Evolutionary conservation across 2,797 vertebrate species (phyloP), one percentile per base, ranked within the genome.

Genomic region (Neostethus bicornis): DNA sequence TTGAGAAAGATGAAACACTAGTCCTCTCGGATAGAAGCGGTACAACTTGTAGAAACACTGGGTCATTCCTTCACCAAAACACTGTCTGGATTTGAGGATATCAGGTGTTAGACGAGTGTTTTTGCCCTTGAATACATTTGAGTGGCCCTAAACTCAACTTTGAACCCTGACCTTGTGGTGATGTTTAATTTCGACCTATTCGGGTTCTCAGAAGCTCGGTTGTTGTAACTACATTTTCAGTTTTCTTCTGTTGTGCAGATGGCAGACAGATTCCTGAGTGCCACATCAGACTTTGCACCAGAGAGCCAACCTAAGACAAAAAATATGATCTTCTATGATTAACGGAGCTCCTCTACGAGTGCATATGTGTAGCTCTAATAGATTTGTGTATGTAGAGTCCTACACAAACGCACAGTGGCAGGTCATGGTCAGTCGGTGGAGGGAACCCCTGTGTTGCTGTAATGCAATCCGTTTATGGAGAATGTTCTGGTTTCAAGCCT

Each of bases 401-500:
- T 45, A 47, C 42, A 59, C 55, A 66, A 51, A 69, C 44, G 75
- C 58, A 52, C 70, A 66, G 59, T 57, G 46, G 68, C 72, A 53
- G 84, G 77, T 86, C 85, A 85, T 12, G 73, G 76, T 69, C 66
- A 47, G 43, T 61, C 41, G 48, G 70, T 58, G 67, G 41, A 73
- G 80, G 79, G 77, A 86, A 85, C 77, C 78, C 75, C 77, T 71
- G 74, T 81, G 77, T 79, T 84, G 75, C 67, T 77, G 83, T 84
- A 90, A 88, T 58, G 73, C 78, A 83, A 84, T 85, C 80, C 76
- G 80, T 73, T 81, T 80, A 56, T 9, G 3, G 78, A 83, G 84
- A 89, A 84, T 70, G 77, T 84, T 89, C 77, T 85, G 81, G 84
- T 84, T 85, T 82, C 83, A 83, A 81, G 77, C 69, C 71, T 85